Conservation (phyloP, 2,113 vertebrate species). For the Albula glossodonta region DNA sequence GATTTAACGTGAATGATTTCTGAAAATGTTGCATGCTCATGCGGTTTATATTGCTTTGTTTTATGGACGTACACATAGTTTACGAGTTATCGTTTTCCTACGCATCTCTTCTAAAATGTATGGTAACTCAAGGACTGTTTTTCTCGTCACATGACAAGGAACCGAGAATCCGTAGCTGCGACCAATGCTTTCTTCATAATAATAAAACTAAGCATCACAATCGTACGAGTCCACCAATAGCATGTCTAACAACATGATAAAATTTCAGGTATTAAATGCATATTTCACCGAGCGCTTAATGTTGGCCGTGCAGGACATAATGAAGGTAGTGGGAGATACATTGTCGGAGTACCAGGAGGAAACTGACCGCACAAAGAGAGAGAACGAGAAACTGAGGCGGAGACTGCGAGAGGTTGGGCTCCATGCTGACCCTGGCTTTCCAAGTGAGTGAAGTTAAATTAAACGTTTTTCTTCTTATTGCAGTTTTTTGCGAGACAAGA, state of each 20-base stretch:
- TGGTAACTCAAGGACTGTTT: no score
- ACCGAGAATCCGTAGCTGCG: no score
- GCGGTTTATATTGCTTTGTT: no score
- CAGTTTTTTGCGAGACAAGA: neutral
- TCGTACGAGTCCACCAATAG: neutral
- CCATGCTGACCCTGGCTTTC: neutral
- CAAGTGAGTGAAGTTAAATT: neutral
- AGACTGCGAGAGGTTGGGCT: constrained; percentile 2
- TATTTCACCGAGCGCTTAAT: constrained; percentile 35
- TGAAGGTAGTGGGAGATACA: constrained; percentile 23
- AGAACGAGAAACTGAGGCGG: constrained; percentile 25
- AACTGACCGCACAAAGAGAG: constrained; percentile 10
- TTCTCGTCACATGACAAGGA: no score
- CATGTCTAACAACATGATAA: constrained; percentile 19
- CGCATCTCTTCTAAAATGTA: no score
- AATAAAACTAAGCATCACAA: neutral
- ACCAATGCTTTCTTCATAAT: no score
- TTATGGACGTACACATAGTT: no score
- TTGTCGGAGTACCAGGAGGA: constrained; percentile 30
- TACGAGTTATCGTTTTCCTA: no score
- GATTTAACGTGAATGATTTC: no score
- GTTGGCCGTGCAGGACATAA: constrained; percentile 25
- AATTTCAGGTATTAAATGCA: constrained; percentile 27
- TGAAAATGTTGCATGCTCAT: no score
- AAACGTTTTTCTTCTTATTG: neutral